phyloP scores from a whole-genome alignment of 2,888 invertebrate species.

The Brachylomia viminalis region DNA sequence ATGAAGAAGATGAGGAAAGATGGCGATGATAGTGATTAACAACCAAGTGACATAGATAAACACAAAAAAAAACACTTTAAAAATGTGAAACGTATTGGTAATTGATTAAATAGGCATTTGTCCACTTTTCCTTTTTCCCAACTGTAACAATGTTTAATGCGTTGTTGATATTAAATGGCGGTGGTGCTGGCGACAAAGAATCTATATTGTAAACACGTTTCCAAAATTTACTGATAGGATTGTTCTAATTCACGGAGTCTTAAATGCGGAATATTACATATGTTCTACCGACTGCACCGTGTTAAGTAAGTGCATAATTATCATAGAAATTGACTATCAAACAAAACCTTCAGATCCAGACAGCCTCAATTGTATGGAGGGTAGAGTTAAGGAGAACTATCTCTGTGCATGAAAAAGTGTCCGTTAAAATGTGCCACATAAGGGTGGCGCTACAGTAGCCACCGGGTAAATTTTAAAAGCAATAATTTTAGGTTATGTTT shows the following conservation, averaged over 20 bases:
- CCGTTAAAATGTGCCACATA: too few relatives aligned
- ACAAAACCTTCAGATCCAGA: background rate
- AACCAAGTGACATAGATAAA: background rate
- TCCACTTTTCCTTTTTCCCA: background rate
- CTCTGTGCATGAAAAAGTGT: too few relatives aligned
- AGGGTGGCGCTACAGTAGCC: too few relatives aligned
- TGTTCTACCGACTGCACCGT: background rate
- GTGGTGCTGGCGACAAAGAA: too few relatives aligned
- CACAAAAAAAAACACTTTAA: background rate
- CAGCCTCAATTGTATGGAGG: too few relatives aligned
- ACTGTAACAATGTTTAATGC: background rate
- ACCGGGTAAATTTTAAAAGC: too few relatives aligned
- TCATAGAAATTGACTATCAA: background rate
- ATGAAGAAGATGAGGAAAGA: background rate
- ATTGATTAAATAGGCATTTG: background rate
- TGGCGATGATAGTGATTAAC: background rate
- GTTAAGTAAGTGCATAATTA: background rate
- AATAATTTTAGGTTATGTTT: too few relatives aligned
- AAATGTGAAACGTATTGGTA: background rate
- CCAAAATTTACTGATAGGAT: background rate
- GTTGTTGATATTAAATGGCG: background rate
- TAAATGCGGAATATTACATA: background rate
- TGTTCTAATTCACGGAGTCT: background rate
- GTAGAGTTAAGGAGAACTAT: too few relatives aligned
- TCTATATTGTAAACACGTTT: too few relatives aligned